Evolutionary conservation across 2,113 vertebrate genomes (phyloP), one percentile per base, ranked within the genome.

Genomic region (Setophaga coronata): DNA sequence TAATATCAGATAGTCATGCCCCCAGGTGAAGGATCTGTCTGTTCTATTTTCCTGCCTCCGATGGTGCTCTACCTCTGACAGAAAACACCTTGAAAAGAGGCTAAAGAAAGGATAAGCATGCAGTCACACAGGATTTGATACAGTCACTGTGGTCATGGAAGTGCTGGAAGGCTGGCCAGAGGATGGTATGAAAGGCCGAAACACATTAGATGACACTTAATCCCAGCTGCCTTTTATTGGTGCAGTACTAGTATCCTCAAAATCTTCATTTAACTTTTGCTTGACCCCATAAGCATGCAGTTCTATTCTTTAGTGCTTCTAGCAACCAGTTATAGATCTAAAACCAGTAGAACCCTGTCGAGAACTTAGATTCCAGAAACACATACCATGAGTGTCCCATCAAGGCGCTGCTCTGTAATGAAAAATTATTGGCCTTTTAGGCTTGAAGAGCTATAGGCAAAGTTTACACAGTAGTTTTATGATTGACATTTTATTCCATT

Each of bases 311-410:
- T 40, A 57, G 29, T 58, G 50, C 3, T 57, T 70, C 33, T 38
- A 42, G 42, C 13, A 25, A 54, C 6, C 5, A 43, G 23, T 45
- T 56, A 36, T 2, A 50, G 18, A 16, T 54, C 18, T 47, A 56
- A 79, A 95, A 24, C 31, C 6, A 2, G 21, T 5, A 38, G 3
- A 38, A 50, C 7, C 36, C 17, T 54, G 15, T n/a, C 23, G 82
- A 78, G 33, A 87, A 66, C 18, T 54, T 6, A 33, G 20, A 60
- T 79, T 66, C 12, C 48, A 91, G 87, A 81, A 82, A 64, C 29
- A 66, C 4, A 11, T 18, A 50, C 10, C 5, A 6, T 0, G 1
- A 34, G 7, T 43, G 18, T 69, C 10, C 51, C 28, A 47, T 25
- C 31, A 40, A 42, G 58, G 36, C 24, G 20, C 7, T 77, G 9